Base-by-base conservation (phyloP, 2,797 vertebrate genomes). In the Anguilla obscura region DNA sequence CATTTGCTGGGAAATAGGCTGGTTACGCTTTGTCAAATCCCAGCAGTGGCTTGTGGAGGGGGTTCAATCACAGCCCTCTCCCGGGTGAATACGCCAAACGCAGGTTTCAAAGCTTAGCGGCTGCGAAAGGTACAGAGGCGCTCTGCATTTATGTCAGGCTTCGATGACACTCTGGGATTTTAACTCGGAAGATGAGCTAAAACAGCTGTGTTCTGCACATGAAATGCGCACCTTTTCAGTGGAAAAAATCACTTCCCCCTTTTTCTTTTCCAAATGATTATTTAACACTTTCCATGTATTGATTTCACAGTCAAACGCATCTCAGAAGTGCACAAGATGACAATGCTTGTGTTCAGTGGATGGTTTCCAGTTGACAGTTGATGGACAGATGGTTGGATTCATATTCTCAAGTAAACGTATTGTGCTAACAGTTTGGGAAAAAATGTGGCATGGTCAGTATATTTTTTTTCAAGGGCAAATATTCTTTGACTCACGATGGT, bases 1-100 rank as follows among this genome's bases (percentile, higher is more conserved):
- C 83, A 85, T 85, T 85, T 85, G 52, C 83, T 74, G 27, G 71
- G 71, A 74, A 74, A 85, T 18, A 85, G 83, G 50, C 50, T 33
- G 21, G 50, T 56, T 85, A 52, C 27, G 50, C n/a, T 85, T 58
- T 56, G 83, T 85, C 50, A 85, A 33, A 18, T 85, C 83, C 52
- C 83, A 56, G n/a, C 83, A n/a, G 50, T 56, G 54, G 83, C 30
- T 16, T 58, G 83, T 24, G 52, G 27, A 85, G 27, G 83, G 83
- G 50, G 48, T 56, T 85, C 21, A 50, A 33, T 54, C 83, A 85
- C 50, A 30, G 21, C 71, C 30, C 52, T 85, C 6, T 58, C 83
- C 83, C 21, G 45, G 83, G 48, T 84, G 50, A 30, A 85, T 52
- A 85, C 24, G n/a, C 50, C 27, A 30, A 50, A 85, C 14, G 50